Evolutionary conservation across 2,888 invertebrate genomes (phyloP).

Genomic region (Melanophora roralis): DNA sequence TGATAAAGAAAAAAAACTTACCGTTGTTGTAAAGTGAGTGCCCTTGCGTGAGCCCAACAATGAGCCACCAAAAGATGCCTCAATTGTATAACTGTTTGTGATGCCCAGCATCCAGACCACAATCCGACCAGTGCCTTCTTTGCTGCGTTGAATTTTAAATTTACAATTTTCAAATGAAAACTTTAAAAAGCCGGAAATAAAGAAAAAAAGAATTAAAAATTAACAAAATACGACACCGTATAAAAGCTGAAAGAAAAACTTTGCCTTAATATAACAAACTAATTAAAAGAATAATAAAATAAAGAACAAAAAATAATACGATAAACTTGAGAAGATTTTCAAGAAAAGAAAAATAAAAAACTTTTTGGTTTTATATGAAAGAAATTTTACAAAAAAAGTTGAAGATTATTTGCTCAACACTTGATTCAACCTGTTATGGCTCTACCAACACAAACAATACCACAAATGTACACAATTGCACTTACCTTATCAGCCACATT

Average conservation of each 20-base stretch:
- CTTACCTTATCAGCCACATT: slow-evolving; percentile 91
- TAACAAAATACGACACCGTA: slow-evolving; percentile 16
- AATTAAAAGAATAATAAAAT: slow-evolving; percentile 42
- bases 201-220: slow-evolving; percentile 16
- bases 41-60: slow-evolving; percentile 87
- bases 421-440: not conserved
- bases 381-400: slow-evolving; percentile 35
- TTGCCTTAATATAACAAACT: slow-evolving; percentile 31
- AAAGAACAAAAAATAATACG: not conserved
- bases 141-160: slow-evolving; percentile 94
- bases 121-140: slow-evolving; percentile 96
- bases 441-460: not conserved
- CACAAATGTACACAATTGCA: not conserved
- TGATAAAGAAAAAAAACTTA: slow-evolving; percentile 64
- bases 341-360: not conserved
- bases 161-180: slow-evolving; percentile 96
- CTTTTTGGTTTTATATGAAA: slow-evolving; percentile 7
- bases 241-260: slow-evolving; percentile 16
- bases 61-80: slow-evolving; percentile 96
- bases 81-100: slow-evolving; percentile 95
- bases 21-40: slow-evolving; percentile 88
- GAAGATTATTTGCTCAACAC: slow-evolving; percentile 39
- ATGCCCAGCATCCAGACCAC: slow-evolving; percentile 98
- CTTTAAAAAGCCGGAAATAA: slow-evolving; percentile 72
- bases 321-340: slow-evolving; percentile 39